These are phyloP conservation scores for Parnassius glacialis DNA, from an alignment of 2,888 invertebrate genomes.

Conservation along the genomic window DNA sequence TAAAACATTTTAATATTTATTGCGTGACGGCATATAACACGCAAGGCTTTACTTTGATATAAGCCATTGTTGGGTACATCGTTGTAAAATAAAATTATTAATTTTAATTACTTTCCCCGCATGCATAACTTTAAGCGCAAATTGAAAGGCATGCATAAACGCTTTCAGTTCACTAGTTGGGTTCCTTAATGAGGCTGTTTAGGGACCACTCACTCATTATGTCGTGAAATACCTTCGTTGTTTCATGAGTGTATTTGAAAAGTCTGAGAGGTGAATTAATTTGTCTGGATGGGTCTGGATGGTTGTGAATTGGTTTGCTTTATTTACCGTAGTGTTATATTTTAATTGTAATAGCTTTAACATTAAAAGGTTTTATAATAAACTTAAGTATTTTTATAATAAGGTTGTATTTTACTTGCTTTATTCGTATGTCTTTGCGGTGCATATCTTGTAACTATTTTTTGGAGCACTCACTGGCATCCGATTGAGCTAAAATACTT, in stretches of 20 bases:
- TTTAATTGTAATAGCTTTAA: not conserved
- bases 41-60: constrained; percentile 51
- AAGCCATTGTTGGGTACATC: constrained; percentile 37
- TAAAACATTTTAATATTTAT: constrained; percentile 51
- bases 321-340: constrained; percentile 16
- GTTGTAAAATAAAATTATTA: constrained; percentile 37
- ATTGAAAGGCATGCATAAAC: constrained; percentile 25
- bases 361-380: too few relatives aligned
- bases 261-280: constrained; percentile 28
- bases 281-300: constrained; percentile 26
- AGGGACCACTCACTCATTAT: constrained; percentile 26
- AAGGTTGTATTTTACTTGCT: too few relatives aligned
- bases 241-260: constrained; percentile 26
- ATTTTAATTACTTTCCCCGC: constrained; percentile 34
- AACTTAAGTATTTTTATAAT: too few relatives aligned
- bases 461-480: too few relatives aligned
- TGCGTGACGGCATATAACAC: constrained; percentile 61
- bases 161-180: constrained; percentile 18
- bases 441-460: too few relatives aligned
- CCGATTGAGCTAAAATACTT: too few relatives aligned
- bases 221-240: constrained; percentile 25
- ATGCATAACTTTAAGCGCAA: constrained; percentile 45
- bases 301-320: constrained; percentile 13
- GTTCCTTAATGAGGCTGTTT: constrained; percentile 24
- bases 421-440: too few relatives aligned